Conservation (phyloP, 2,888 invertebrate genomes). For the Apoderus coryli region DNA sequence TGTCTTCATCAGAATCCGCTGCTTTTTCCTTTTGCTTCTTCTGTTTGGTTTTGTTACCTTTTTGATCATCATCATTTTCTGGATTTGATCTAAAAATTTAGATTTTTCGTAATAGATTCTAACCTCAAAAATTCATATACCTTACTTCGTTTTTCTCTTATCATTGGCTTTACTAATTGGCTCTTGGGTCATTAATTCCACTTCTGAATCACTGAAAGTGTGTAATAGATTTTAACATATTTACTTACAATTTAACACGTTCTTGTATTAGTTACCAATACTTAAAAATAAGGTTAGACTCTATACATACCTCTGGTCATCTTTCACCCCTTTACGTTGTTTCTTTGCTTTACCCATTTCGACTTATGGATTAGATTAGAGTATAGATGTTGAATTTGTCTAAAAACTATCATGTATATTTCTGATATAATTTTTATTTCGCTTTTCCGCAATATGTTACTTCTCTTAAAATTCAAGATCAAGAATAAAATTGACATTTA, state of each 20-base stretch:
- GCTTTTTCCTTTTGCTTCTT: constrained; percentile 29
- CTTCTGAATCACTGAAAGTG: constrained; percentile 48
- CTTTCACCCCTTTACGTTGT: constrained; percentile 60
- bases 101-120: constrained; percentile 1
- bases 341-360: constrained; percentile 71
- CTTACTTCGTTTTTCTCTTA: constrained; percentile 29
- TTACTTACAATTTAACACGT: no score
- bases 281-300: no score
- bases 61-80: constrained; percentile 13
- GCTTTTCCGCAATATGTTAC: no score
- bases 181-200: constrained; percentile 25
- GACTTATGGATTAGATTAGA: no score
- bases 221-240: no score
- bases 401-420: no score
- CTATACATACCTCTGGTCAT: constrained; percentile 55
- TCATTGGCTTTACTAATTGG: constrained; percentile 23
- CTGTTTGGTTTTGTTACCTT: constrained; percentile 19
- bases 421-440: no score
- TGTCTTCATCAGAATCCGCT: constrained; percentile 24
- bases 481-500: no score
- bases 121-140: no score
- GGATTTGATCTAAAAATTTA: constrained; percentile 11
- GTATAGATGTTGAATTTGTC: no score
- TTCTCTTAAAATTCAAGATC: no score
- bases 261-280: no score